phyloP scores from a whole-genome alignment of 2,113 vertebrate species.

The Oryzias celebensis region DNA sequence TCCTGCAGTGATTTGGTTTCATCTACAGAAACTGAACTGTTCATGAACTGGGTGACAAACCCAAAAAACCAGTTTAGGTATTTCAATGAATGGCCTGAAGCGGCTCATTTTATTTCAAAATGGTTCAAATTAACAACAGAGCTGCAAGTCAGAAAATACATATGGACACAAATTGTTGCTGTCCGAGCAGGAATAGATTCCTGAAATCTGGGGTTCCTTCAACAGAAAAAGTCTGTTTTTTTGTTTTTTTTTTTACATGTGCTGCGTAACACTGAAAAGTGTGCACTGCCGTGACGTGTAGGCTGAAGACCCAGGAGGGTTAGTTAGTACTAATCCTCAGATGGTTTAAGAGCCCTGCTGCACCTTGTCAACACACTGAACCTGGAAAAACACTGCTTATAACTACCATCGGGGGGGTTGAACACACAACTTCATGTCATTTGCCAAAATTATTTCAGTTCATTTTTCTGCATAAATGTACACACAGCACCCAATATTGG shows the following conservation, averaged over 20 bases:
- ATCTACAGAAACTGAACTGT: too few species aligned
- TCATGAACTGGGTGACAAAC: too few species aligned
- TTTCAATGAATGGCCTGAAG: not conserved
- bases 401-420: too few species aligned
- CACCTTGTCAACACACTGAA: conserved; percentile 20
- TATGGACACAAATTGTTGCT: not conserved
- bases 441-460: too few species aligned
- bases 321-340: conserved; percentile 44
- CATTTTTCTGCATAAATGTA: too few species aligned
- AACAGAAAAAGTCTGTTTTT: not conserved
- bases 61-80: not conserved
- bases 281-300: conserved; percentile 20
- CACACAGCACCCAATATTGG: too few species aligned
- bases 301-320: conserved; percentile 14
- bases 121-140: not conserved
- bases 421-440: not conserved
- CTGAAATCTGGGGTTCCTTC: too few species aligned
- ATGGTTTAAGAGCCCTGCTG: conserved; percentile 10
- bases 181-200: not conserved
- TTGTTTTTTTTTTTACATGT: not conserved
- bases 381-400: too few species aligned
- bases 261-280: not conserved
- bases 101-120: not conserved
- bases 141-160: not conserved
- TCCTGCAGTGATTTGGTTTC: too few species aligned